Evolutionary conservation across 1,140 invertebrate genomes (phyloP).

Genomic region (Hirudo medicinalis): DNA sequence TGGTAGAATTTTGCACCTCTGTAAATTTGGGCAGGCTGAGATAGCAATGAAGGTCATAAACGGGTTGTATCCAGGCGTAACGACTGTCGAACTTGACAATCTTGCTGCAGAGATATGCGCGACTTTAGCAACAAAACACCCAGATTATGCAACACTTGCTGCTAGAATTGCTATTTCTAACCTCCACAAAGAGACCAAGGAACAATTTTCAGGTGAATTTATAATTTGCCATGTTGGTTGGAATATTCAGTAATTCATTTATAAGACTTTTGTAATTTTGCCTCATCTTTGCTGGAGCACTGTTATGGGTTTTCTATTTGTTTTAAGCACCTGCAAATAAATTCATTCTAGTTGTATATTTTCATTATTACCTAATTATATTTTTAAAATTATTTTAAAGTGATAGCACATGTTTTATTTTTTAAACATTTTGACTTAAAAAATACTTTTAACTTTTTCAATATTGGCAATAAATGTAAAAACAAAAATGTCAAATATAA

Average conservation of each 20-base stretch:
- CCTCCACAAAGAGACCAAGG: slow-evolving; percentile 74
- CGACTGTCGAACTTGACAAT: slow-evolving; percentile 90
- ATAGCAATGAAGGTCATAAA: slow-evolving; percentile 58
- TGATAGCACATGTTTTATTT: too few relatives aligned
- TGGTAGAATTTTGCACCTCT: neutral
- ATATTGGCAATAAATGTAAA: too few relatives aligned
- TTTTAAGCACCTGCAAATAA: neutral
- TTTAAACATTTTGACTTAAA: too few relatives aligned
- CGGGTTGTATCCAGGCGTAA: slow-evolving; percentile 87
- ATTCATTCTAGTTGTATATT: too few relatives aligned
- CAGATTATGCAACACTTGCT: slow-evolving; percentile 89
- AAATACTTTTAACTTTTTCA: too few relatives aligned
- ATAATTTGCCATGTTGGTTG: neutral
- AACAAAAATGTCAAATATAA: too few relatives aligned
- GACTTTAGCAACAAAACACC: slow-evolving; percentile 86
- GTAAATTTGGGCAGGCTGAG: slow-evolving; percentile 33
- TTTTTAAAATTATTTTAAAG: too few relatives aligned
- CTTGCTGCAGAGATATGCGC: slow-evolving; percentile 90
- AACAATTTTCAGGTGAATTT: slow-evolving; percentile 39
- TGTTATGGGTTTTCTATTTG: neutral
- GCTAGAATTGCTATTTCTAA: slow-evolving; percentile 91
- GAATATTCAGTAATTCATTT: neutral
- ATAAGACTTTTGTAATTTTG: too few relatives aligned
- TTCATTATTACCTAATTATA: too few relatives aligned
- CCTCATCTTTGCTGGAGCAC: too few relatives aligned